Evolutionary conservation across 2,888 invertebrate species (phyloP), one percentile per base, ranked within the genome.

Genomic region (Coecobrya sp.): DNA sequence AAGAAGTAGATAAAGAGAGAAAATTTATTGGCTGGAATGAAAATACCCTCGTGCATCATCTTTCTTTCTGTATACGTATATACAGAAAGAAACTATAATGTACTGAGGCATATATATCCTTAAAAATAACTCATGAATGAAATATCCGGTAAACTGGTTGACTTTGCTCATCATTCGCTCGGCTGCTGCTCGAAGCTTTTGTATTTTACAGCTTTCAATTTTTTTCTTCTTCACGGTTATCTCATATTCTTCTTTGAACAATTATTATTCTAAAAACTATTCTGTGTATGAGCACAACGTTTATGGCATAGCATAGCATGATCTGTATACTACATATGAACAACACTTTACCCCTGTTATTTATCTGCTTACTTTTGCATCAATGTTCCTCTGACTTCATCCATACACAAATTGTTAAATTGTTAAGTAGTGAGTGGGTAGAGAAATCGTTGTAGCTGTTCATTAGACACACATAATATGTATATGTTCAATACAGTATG

Each of bases 1-100:
- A 49, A 55, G 30, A 36, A 82, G n/a, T n/a, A n/a, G 30, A 82
- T 27, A 55, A 59, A 52, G 27, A 59, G 55, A 27, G 30, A 11
- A 82, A 59, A 59, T 82, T 82, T 82, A 82, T 82, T 82, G 82
- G 59, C 82, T 55, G 36, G 82, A 82, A 82, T 45, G 25, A 45
- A 19, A 76, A 76, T 42, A 52, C 19, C 19, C n/a, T 73, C 1
- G 0, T 5, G 4, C 62, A 25, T 22, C 22, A 25, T 65, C 62
- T 25, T 25, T 7, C 19, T n/a, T 59, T 0, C 59, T 1, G 4
- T 59, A n/a, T 59, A 49, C 4, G 10, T 49, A 49, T 49, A 13
- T 49, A 49, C 10, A 10, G n/a, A n/a, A n/a, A n/a, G n/a, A n/a
- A n/a, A n/a, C n/a, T 49, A 10, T 49, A 49, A 10, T 49, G 4